These are phyloP conservation scores for Tetrapedia diversipes DNA, from an alignment of 2,888 invertebrate genomes.

Conservation along the genomic window DNA sequence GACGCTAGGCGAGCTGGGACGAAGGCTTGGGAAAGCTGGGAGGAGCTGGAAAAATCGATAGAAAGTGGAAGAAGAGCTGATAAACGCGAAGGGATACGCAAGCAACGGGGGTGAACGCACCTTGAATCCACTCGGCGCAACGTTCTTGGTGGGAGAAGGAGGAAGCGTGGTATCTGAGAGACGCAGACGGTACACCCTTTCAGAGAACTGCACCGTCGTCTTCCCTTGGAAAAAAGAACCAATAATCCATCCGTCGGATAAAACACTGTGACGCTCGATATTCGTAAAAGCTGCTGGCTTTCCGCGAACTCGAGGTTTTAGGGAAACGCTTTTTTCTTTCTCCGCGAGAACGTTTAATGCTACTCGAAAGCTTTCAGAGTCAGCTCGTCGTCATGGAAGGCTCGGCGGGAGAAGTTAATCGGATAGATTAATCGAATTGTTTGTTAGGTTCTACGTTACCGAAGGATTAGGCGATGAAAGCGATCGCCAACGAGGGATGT, in stretches of 20 bases:
- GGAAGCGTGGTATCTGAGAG: conserved; percentile 18
- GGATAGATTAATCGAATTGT: neutral
- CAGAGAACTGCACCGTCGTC: conserved; percentile 46
- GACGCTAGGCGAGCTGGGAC: neutral
- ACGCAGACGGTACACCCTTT: conserved; percentile 35
- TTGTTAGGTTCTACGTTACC: neutral
- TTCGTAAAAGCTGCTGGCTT: conserved; percentile 5
- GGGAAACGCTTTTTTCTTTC: neutral
- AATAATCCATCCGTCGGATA: conserved; percentile 51
- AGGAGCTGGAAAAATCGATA: conserved; percentile 3
- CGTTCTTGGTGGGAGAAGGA: conserved; percentile 28
- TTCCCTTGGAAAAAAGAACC: conserved; percentile 31
- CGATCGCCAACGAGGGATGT: neutral
- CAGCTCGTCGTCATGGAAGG: neutral
- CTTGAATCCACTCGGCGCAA: conserved; percentile 48
- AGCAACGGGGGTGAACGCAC: conserved; percentile 61
- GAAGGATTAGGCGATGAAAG: neutral
- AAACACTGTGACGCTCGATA: conserved; percentile 43
- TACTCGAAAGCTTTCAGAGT: neutral
- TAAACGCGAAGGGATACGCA: conserved; percentile 41
- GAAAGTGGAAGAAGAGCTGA: neutral
- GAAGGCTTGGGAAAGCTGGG: neutral
- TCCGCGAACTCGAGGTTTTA: neutral
- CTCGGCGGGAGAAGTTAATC: neutral
- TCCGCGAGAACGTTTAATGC: neutral